A percentile compares a stretch with the other conserved stretches of the same genome.
Evolutionary conservation across 2,888 invertebrate species (phyloP).

Genomic region (Rapana venosa): DNA sequence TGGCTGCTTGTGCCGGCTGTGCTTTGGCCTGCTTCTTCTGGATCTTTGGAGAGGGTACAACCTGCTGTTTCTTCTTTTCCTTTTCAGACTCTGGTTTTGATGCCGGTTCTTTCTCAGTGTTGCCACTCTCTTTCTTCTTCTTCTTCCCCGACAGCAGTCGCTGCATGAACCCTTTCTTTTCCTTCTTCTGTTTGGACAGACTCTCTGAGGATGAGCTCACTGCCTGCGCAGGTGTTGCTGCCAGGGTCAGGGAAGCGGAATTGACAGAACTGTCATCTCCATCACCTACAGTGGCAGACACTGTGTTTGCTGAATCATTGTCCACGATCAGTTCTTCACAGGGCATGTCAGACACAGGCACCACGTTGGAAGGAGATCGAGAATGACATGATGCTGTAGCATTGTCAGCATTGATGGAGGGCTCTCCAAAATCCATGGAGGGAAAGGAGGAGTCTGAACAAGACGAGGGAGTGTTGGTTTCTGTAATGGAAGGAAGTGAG

Average conservation of each 20-base stretch:
- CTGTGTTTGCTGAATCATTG: conserved; percentile 13
- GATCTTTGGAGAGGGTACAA: conserved; percentile 41
- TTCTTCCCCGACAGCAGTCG: conserved; percentile 70
- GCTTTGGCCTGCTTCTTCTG: conserved; percentile 49
- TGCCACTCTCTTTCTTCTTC: conserved; percentile 52
- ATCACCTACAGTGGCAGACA: not conserved
- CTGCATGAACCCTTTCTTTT: conserved; percentile 67
- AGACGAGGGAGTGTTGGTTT: conserved; percentile 57
- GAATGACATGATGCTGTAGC: conserved; percentile 43
- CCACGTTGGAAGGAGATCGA: conserved; percentile 50
- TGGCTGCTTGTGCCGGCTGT: conserved; percentile 21
- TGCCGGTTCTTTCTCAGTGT: not conserved
- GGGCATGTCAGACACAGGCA: conserved; percentile 30
- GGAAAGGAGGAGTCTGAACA: conserved; percentile 56
- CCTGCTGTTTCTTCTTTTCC: not conserved
- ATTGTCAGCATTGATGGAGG: conserved; percentile 52
- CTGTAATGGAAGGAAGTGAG: conserved; percentile 58
- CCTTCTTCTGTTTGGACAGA: conserved; percentile 52
- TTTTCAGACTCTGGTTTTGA: not conserved
- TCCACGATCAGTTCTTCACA: not conserved
- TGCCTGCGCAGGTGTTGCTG: conserved; percentile 41
- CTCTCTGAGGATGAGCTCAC: conserved; percentile 18
- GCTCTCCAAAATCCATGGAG: conserved; percentile 47
- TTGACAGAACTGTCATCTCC: conserved; percentile 27
- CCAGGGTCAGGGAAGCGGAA: conserved; percentile 34